Percentiles rank a stretch among this genome's conserved stretches.
Evolutionary conservation across 1,140 invertebrate genomes (phyloP).

Genomic region (Drosophila novamexicana): DNA sequence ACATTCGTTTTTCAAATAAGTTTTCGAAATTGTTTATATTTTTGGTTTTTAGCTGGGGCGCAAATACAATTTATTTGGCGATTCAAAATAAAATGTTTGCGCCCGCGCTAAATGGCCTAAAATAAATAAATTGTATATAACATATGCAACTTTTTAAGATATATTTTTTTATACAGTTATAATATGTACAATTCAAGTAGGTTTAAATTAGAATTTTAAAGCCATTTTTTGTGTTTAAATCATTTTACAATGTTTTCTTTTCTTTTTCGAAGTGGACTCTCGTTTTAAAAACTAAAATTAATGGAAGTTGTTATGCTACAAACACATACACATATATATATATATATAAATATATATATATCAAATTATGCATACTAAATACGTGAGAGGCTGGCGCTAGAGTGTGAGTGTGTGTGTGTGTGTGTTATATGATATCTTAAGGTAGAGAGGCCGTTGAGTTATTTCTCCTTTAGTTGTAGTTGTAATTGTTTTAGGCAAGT

Average conservation of each 20-base stretch:
- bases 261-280: background rate
- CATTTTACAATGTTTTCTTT: conserved; percentile 37
- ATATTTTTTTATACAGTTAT: conserved; percentile 46
- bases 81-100: conserved; percentile 54
- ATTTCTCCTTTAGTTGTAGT: conserved; percentile 32
- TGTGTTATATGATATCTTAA: conserved; percentile 52
- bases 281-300: conserved; percentile 68
- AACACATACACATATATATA: conserved; percentile 2
- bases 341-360: conserved; percentile 5
- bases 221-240: conserved; percentile 56
- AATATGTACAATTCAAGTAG: conserved; percentile 78
- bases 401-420: conserved; percentile 24
- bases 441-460: conserved; percentile 64
- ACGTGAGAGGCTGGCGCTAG: conserved; percentile 18
- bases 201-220: conserved; percentile 73
- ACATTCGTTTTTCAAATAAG: conserved; percentile 48
- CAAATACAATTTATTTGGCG: conserved; percentile 57
- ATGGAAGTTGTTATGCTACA: conserved; percentile 67
- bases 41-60: conserved; percentile 19
- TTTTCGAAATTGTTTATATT: conserved; percentile 22
- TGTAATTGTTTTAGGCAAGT: conserved; percentile 53
- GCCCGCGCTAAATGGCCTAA: conserved; percentile 14
- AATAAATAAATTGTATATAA: conserved; percentile 17
- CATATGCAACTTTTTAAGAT: conserved; percentile 48
- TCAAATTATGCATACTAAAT: conserved; percentile 49